phyloP scores from a whole-genome alignment of 2,888 invertebrate genomes.

The Chloroclysta siterata region DNA sequence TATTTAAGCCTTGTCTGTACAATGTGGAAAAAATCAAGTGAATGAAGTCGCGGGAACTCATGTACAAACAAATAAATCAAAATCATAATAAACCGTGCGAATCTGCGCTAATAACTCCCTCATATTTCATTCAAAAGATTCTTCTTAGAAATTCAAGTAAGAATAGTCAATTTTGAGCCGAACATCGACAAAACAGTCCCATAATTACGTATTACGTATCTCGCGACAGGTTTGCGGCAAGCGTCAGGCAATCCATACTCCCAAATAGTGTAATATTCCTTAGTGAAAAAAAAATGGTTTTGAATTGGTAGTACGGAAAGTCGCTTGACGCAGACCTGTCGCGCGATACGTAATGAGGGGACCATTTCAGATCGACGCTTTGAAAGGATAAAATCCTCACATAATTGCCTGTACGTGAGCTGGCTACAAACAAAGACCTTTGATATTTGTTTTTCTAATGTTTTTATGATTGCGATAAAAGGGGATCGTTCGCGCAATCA shows the following conservation, averaged over 20 bases:
- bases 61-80: too few relatives aligned
- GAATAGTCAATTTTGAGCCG: constrained; percentile 37
- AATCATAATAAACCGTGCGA: constrained; percentile 40
- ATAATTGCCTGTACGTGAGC: constrained; percentile 46
- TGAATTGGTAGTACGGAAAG: too few relatives aligned
- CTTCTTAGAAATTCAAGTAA: constrained; percentile 34
- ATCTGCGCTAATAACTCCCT: constrained; percentile 40
- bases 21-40: too few relatives aligned
- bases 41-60: too few relatives aligned
- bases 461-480: constrained; percentile 46
- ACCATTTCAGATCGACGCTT: constrained; percentile 38
- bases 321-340: neutral
- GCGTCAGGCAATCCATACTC: neutral
- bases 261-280: too few relatives aligned
- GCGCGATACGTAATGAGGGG: neutral
- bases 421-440: constrained; percentile 41
- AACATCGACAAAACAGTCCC: constrained; percentile 22
- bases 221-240: neutral
- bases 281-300: too few relatives aligned
- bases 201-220: neutral
- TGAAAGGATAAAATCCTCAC: constrained; percentile 40
- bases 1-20: too few relatives aligned
- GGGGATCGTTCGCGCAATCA: constrained; percentile 42
- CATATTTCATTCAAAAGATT: constrained; percentile 43
- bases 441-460: constrained; percentile 46